phyloP scores from a whole-genome alignment of 2,888 invertebrate genomes.

The Papilio elwesi region DNA sequence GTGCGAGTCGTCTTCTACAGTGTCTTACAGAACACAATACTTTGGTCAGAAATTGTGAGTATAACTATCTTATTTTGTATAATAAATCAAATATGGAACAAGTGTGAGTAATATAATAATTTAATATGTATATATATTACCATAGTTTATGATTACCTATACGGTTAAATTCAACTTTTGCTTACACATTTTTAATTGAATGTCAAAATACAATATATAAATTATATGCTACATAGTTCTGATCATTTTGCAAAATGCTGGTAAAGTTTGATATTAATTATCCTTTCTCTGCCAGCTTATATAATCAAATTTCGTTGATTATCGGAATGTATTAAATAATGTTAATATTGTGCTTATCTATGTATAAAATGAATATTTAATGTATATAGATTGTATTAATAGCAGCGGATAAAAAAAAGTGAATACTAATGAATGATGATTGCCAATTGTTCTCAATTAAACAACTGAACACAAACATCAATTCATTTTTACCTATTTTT shows the following conservation, averaged over 20 bases:
- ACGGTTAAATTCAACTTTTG: not conserved
- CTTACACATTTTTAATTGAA: not conserved
- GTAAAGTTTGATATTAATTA: not conserved
- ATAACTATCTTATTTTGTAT: not conserved
- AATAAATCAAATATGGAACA: not conserved
- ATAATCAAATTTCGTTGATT: not conserved
- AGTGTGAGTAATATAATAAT: not conserved
- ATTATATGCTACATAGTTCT: not conserved
- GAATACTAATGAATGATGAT: constrained; percentile 28
- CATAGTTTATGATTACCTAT: not conserved
- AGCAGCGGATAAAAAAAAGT: not conserved
- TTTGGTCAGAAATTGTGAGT: constrained; percentile 38
- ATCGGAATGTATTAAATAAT: not conserved
- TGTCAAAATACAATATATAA: not conserved
- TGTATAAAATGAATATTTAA: not conserved
- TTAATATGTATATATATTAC: not conserved
- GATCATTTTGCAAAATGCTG: not conserved
- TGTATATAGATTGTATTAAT: not conserved
- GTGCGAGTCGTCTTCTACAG: constrained; percentile 66
- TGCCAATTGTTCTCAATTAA: constrained; percentile 35
- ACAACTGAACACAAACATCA: not conserved
- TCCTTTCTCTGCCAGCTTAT: not conserved
- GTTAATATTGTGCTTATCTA: too few species aligned
- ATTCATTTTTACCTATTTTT: not conserved
- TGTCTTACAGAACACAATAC: constrained; percentile 61